A percentile compares a stretch with the other conserved stretches of the same genome.
Evolutionary conservation across 2,797 vertebrate species (phyloP).

Genomic region (Gymnoscopelus microlampas): DNA sequence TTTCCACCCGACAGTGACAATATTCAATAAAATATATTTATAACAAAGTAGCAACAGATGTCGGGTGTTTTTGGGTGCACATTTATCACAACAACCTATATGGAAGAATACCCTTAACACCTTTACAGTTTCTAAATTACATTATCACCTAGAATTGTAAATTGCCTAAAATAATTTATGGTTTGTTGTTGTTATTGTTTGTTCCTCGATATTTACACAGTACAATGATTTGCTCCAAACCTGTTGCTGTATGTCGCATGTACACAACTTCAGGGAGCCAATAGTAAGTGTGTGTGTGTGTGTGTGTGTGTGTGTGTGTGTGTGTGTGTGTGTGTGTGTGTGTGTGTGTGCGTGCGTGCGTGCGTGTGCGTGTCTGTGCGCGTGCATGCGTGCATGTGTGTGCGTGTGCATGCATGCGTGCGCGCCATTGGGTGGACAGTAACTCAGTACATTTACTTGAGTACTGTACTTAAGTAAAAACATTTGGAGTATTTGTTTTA

Average conservation of each 20-base stretch:
- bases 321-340: conserved; percentile 22
- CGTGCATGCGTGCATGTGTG: neutral
- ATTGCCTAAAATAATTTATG: conserved; percentile 19
- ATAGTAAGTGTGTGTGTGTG: too few species aligned
- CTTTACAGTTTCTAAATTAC: conserved; percentile 16
- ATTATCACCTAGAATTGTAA: conserved; percentile 35
- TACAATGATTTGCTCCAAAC: too few species aligned
- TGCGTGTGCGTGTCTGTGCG: conserved; percentile 21
- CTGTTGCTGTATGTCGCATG: too few species aligned
- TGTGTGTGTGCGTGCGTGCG: neutral
- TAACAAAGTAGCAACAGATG: conserved; percentile 50
- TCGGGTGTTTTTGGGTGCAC: conserved; percentile 24
- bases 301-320: too few species aligned
- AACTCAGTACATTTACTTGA: too few species aligned
- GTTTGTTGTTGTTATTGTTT: neutral
- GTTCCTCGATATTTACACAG: too few species aligned
- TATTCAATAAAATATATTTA: too few species aligned
- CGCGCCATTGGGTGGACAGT: too few species aligned
- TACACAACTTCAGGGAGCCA: too few species aligned
- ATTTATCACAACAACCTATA: conserved; percentile 51
- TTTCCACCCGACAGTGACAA: too few species aligned
- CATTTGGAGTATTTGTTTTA: too few species aligned
- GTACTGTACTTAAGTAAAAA: too few species aligned
- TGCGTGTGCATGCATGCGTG: neutral
- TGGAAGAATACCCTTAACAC: conserved; percentile 25